Conservation (phyloP, 2,797 vertebrate genomes). For the Mionectes olivaceus region DNA sequence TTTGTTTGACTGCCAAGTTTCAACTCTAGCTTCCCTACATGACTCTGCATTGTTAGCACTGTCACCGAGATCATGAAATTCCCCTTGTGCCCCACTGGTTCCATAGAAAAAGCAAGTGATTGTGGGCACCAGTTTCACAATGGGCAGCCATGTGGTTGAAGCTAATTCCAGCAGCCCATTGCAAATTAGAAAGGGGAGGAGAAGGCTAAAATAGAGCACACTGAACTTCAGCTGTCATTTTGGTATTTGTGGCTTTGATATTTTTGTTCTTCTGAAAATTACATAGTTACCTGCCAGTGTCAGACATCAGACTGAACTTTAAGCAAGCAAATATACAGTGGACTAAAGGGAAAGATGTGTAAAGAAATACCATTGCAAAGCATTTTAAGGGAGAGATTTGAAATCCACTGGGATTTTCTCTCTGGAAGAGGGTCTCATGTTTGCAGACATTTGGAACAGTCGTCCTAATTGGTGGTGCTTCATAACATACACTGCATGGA, state of each 20-base stretch:
- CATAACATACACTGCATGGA: neutral
- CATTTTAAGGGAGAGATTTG: neutral
- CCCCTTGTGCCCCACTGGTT: conserved; percentile 18
- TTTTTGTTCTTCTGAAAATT: conserved; percentile 64
- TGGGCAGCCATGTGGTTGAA: neutral
- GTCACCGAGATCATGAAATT: conserved; percentile 27
- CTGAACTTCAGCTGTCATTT: conserved; percentile 54
- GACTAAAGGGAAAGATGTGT: neutral
- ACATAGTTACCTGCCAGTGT: conserved; percentile 8
- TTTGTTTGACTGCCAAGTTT: conserved; percentile 47
- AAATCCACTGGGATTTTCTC: neutral
- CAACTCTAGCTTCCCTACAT: neutral
- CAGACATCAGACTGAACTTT: neutral
- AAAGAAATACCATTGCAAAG: neutral
- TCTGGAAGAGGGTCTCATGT: neutral
- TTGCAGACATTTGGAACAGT: neutral
- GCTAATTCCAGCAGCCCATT: conserved; percentile 5
- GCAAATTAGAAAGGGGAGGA: conserved; percentile 60
- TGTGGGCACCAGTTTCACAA: neutral
- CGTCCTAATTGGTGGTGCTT: neutral
- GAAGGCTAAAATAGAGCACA: conserved; percentile 50
- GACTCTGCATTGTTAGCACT: conserved; percentile 18
- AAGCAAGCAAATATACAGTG: neutral
- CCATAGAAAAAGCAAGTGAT: conserved; percentile 43
- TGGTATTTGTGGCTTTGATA: conserved; percentile 51